Conservation (phyloP, 2,888 invertebrate genomes). For the Luperina testacea region DNA sequence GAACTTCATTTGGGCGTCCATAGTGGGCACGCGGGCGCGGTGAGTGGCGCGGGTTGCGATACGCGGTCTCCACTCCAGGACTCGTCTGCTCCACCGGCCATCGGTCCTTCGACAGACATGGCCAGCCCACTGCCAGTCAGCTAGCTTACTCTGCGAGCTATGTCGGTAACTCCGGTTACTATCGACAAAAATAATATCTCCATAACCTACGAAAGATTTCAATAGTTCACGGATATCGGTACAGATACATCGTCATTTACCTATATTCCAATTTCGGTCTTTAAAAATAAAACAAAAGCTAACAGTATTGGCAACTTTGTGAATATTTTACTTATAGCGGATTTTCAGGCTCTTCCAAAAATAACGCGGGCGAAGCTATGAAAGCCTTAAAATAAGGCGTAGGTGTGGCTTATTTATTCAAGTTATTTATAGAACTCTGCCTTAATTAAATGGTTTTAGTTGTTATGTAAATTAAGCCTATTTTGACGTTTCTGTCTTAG, state of each 20-base stretch:
- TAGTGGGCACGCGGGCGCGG: too few relatives aligned
- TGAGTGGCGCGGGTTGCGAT: too few relatives aligned
- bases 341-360: not conserved
- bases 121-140: not conserved
- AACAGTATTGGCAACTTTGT: not conserved
- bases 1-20: too few relatives aligned
- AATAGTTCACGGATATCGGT: not conserved
- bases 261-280: not conserved
- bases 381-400: not conserved
- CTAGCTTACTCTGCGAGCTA: not conserved
- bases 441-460: not conserved
- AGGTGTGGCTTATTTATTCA: slow-evolving; percentile 12
- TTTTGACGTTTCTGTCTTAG: not conserved
- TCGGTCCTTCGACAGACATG: too few relatives aligned
- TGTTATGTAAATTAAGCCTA: slow-evolving; percentile 16
- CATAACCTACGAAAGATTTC: not conserved
- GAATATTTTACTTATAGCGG: not conserved
- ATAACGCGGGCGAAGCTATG: not conserved
- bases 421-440: slow-evolving; percentile 29
- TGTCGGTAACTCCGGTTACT: not conserved
- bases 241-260: not conserved
- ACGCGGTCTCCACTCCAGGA: too few relatives aligned
- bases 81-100: too few relatives aligned
- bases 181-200: not conserved
- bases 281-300: not conserved